These are phyloP conservation scores for Mola mola DNA, from an alignment of 2,113 vertebrate species.

Conservation along the genomic window DNA sequence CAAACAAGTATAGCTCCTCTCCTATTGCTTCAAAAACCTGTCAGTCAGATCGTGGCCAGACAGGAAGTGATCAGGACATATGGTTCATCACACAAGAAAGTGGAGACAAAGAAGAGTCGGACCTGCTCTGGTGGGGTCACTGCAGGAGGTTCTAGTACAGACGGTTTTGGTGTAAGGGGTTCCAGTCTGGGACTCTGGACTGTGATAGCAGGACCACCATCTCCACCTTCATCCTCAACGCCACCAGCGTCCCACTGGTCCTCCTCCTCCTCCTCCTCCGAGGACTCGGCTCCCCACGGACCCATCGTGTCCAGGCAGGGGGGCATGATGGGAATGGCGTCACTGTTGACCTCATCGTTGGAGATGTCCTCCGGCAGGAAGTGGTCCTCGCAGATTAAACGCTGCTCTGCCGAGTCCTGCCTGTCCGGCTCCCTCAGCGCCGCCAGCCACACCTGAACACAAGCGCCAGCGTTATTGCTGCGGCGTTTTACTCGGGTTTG, in stretches of 20 bases:
- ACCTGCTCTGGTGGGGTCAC: slow-evolving; percentile 28
- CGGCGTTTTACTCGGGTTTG: too few relatives aligned
- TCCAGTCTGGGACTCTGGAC: slow-evolving; percentile 4
- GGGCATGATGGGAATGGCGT: slow-evolving; percentile 81
- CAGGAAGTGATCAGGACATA: too few relatives aligned
- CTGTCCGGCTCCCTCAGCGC: slow-evolving; percentile 75
- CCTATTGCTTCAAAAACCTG: too few relatives aligned
- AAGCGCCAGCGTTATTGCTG: background rate
- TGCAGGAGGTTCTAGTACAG: background rate
- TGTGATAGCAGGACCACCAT: background rate
- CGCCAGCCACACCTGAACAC: slow-evolving; percentile 77
- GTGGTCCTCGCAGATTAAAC: slow-evolving; percentile 81
- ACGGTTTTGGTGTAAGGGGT: too few relatives aligned
- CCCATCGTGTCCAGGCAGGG: slow-evolving; percentile 59
- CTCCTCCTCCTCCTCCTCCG: slow-evolving; percentile 9
- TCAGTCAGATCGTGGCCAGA: too few relatives aligned
- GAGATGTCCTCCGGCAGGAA: slow-evolving; percentile 80
- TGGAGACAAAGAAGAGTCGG: background rate
- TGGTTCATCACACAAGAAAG: too few relatives aligned
- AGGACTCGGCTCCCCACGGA: slow-evolving; percentile 1
- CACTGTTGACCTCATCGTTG: slow-evolving; percentile 49
- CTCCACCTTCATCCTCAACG: background rate
- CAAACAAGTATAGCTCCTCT: too few relatives aligned
- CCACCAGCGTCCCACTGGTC: background rate
- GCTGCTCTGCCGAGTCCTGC: slow-evolving; percentile 47